Base-by-base conservation (phyloP, 1,140 invertebrate genomes). In the Zaprionus ornatus region DNA sequence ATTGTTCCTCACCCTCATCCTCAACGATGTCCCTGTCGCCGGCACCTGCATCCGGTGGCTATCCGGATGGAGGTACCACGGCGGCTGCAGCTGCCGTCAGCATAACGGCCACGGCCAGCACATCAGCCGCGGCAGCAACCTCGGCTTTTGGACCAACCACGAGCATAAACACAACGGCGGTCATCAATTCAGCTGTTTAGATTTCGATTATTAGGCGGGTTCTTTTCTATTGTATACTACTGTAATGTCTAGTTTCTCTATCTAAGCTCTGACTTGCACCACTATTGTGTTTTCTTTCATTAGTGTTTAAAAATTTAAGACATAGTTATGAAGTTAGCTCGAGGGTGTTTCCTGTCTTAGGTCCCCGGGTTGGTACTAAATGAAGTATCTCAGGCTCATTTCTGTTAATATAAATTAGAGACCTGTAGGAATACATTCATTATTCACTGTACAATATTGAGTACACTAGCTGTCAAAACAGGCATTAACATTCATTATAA, bases 121-220 rank as follows among this genome's bases (percentile, higher is more conserved):
- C 84, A 21, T 84, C 84, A 21, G 52, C 32, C 32, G 10, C 72
- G 27, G 60, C 78, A 55, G 71, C 76, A n/a, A 63, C 83, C 1
- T 79, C 83, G 19, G 84, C 82, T 2, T 91, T 91, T 75, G 90
- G 90, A 35, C 78, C 77, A 45, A 77, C 80, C 21, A 74, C 85
- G 13, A 86, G 71, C 70, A 82, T 87, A 19, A 74, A 74, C 37
- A 84, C 74, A 23, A 85, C 82, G 57, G 77, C 91, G 37, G 90
- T 88, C 32, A 91, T 92, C 25, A 92, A 92, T 77, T 92, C 91
- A 60, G 91, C 91, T 45, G 91, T 92, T 77, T 92, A 91, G 45
- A 56, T 48, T 25, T 42, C 17, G 48, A 25, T 40, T 55, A n/a
- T 17, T 25, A 15, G n/a, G 7, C 19, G 48, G 50, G 15, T 21